phyloP scores from a whole-genome alignment of 2,113 vertebrate species.

The Leptodactylus fuscus region DNA sequence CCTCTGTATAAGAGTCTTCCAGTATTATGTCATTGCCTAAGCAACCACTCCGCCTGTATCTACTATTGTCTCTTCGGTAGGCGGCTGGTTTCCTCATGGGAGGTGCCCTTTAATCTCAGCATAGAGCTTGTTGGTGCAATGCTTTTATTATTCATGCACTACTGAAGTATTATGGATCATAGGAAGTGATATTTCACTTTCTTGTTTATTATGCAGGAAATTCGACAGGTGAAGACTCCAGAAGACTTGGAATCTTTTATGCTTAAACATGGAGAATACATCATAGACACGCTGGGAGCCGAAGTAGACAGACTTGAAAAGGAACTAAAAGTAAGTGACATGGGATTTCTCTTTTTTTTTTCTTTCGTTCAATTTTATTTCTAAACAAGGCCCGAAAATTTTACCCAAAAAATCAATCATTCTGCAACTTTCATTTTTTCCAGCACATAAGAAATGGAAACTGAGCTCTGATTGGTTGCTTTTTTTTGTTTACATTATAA shows the following conservation, averaged over 20 bases:
- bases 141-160: background rate
- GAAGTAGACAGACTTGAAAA: conserved; percentile 98
- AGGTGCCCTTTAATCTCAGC: background rate
- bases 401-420: background rate
- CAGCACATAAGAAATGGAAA: background rate
- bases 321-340: conserved; percentile 87
- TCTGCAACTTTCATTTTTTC: too few relatives aligned
- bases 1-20: too few relatives aligned
- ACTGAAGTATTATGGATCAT: background rate
- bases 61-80: too few relatives aligned
- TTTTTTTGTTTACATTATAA: too few relatives aligned
- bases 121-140: background rate
- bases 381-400: background rate
- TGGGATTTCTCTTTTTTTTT: background rate
- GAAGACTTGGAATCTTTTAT: conserved; percentile 97
- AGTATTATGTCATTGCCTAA: too few relatives aligned
- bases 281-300: conserved; percentile 93
- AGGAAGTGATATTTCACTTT: background rate
- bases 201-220: conserved; percentile 78
- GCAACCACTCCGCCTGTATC: too few relatives aligned
- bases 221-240: conserved; percentile 93
- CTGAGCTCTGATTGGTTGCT: background rate
- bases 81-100: background rate
- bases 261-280: conserved; percentile 98
- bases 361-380: background rate